phyloP scores from a whole-genome alignment of 1,140 invertebrate species.

The Achroia grisella region DNA sequence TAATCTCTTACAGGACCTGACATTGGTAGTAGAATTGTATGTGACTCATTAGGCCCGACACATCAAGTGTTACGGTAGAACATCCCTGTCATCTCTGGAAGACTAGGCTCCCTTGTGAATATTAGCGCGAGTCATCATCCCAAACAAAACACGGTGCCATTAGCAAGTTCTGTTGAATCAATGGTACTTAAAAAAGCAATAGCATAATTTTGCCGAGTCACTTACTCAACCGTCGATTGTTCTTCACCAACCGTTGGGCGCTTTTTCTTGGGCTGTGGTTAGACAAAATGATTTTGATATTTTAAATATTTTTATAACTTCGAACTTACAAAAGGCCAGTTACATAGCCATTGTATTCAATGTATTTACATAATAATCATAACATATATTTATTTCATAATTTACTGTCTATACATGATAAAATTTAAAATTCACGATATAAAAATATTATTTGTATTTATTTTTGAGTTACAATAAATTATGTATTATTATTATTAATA shows the following conservation, averaged over 20 bases:
- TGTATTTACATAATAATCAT: no score
- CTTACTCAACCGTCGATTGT: constrained; percentile 38
- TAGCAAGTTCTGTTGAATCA: constrained; percentile 53
- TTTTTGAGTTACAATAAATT: no score
- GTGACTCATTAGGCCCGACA: neutral
- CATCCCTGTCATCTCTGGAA: no score
- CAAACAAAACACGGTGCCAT: constrained; percentile 56
- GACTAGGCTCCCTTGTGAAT: constrained; percentile 1
- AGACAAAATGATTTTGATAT: constrained; percentile 17
- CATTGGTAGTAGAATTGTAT: neutral
- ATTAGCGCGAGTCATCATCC: constrained; percentile 44
- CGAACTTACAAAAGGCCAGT: neutral
- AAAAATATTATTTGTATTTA: no score
- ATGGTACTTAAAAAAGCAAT: constrained; percentile 50
- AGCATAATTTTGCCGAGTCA: constrained; percentile 56
- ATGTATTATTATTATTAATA: no score
- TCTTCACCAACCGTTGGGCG: constrained; percentile 22
- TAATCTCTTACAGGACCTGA: no score
- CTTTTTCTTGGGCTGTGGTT: constrained; percentile 23
- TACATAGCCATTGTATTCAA: no score
- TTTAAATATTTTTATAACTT: constrained; percentile 2
- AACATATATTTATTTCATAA: no score
- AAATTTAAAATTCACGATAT: no score
- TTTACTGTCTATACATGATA: no score
- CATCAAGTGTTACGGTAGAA: neutral